Evolutionary conservation across 2,113 vertebrate species (phyloP).

Genomic region (Arvicanthis niloticus): DNA sequence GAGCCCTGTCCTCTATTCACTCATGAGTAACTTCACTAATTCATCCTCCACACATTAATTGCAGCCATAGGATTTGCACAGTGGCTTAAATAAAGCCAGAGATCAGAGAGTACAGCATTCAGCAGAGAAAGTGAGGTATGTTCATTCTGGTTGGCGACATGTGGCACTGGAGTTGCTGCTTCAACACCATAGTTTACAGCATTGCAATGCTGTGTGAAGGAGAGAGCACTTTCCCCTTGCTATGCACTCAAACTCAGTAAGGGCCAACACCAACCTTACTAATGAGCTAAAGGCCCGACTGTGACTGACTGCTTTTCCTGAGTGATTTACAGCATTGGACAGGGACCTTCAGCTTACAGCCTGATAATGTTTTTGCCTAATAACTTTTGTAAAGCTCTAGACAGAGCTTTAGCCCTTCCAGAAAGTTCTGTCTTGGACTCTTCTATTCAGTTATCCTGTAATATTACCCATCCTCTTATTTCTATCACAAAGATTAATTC

Average conservation of each 20-base stretch:
- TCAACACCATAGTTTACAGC: background rate
- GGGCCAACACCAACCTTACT: background rate
- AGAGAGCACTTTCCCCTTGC: background rate
- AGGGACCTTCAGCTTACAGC: background rate
- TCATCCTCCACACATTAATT: background rate
- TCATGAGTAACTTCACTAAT: background rate
- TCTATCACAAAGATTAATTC: background rate
- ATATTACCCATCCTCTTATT: background rate
- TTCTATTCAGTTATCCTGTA: background rate
- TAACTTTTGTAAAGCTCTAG: background rate
- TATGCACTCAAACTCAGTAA: background rate
- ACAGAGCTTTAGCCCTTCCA: background rate
- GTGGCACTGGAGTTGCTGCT: background rate
- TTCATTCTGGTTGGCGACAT: too few species aligned
- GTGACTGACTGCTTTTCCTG: background rate
- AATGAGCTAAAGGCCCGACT: background rate
- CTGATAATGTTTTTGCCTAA: background rate
- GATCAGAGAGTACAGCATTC: background rate
- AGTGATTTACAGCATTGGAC: background rate
- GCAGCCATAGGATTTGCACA: background rate
- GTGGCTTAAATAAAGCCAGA: background rate
- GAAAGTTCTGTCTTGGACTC: background rate
- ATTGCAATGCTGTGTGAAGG: too few species aligned
- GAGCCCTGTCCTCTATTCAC: too few species aligned
- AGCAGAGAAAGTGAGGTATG: background rate